These are phyloP conservation scores for Chrysogorgia sp. DNA, from an alignment of 92 coral and sea anemone species.

Conservation along the genomic window DNA sequence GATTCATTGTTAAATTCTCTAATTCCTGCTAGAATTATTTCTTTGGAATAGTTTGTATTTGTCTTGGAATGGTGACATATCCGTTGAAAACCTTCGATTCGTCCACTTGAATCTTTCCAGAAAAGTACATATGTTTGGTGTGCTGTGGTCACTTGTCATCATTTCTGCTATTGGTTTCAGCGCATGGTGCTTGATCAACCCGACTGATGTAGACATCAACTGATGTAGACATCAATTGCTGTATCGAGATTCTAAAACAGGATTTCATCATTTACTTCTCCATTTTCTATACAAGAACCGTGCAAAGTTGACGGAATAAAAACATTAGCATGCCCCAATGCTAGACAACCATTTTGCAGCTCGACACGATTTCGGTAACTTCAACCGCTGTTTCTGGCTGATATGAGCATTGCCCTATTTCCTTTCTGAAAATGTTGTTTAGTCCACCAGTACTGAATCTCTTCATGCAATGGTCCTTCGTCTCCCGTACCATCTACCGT, in stretches of 20 bases:
- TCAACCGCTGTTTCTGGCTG: conserved; percentile 29
- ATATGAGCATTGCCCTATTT: conserved; percentile 7
- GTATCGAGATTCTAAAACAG: conserved; percentile 52
- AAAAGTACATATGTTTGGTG: no score
- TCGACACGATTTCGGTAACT: conserved; percentile 21
- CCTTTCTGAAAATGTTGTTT: conserved; percentile 7
- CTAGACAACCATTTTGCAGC: conserved; percentile 33
- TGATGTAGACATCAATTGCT: conserved; percentile 32
- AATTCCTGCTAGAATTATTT: no score
- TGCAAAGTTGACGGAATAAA: conserved; percentile 20
- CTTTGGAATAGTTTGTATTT: no score
- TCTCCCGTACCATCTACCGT: no score
- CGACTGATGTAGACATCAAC: conserved; percentile 62
- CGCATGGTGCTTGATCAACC: conserved; percentile 54
- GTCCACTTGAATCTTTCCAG: no score
- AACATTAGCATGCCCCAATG: conserved; percentile 6
- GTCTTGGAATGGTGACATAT: no score
- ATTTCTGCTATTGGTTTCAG: no score
- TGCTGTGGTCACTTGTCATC: no score
- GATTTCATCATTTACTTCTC: conserved; percentile 52
- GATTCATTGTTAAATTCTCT: no score
- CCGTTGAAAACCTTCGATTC: no score
- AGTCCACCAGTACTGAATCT: no score
- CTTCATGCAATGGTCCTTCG: not conserved
- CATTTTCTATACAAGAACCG: conserved; percentile 55